phyloP scores from a whole-genome alignment of 2,797 vertebrate genomes.

The Urosaurus nigricauda region DNA sequence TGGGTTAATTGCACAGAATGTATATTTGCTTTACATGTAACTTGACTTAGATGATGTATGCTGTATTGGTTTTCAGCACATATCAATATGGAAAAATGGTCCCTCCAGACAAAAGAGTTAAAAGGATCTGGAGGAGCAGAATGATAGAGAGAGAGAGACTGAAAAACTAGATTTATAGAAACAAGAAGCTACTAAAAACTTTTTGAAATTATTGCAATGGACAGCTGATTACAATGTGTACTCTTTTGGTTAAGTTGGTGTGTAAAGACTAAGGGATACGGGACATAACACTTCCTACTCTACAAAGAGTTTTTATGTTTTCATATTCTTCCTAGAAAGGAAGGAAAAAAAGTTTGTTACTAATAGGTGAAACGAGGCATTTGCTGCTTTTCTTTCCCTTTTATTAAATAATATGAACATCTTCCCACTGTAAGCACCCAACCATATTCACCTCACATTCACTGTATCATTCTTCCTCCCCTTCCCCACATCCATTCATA shows the following conservation, averaged over 20 bases:
- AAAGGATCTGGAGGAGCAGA: not conserved
- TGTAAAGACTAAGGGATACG: not conserved
- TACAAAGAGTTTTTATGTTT: not conserved
- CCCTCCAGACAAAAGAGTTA: not conserved
- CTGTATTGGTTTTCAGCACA: not conserved
- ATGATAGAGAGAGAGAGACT: too few species aligned
- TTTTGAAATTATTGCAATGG: not conserved
- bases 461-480: not conserved
- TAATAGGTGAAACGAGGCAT: not conserved
- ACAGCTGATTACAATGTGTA: not conserved
- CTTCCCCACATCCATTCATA: not conserved
- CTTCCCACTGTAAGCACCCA: not conserved
- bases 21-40: too few species aligned
- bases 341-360: not conserved
- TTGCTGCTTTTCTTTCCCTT: not conserved
- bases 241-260: not conserved
- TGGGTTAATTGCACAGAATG: too few species aligned
- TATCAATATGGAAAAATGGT: not conserved
- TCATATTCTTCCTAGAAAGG: fast-evolving
- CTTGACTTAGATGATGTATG: not conserved
- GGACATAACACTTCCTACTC: not conserved
- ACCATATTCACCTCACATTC: not conserved
- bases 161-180: not conserved
- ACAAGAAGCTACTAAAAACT: not conserved
- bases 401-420: not conserved